A percentile compares a stretch with the other conserved stretches of the same genome.
Evolutionary conservation across 2,888 invertebrate genomes (phyloP).

Genomic region (Ectropis crepuscularia): DNA sequence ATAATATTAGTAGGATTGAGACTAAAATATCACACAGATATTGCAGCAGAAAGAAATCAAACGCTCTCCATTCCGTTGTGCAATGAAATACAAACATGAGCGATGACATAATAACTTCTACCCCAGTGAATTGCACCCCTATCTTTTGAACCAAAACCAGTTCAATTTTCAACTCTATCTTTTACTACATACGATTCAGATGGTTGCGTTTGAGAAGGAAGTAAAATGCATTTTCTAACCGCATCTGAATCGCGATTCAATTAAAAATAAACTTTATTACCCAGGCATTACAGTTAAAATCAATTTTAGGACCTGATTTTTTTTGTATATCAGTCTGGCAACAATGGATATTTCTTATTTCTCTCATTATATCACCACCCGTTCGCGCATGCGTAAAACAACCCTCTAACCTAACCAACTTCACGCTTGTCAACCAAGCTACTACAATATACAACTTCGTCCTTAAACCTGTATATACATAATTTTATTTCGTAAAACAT

Average conservation of each 20-base stretch:
- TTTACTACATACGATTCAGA: neutral
- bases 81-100: conserved; percentile 46
- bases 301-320: conserved; percentile 47
- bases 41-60: conserved; percentile 11
- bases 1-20: neutral
- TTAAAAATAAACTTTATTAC: conserved; percentile 59
- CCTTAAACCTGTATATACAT: conserved; percentile 78
- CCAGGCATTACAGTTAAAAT: conserved; percentile 51
- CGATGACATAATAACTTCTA: conserved; percentile 68
- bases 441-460: conserved; percentile 75
- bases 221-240: conserved; percentile 1
- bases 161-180: conserved; percentile 16
- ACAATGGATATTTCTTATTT: conserved; percentile 65
- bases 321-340: conserved; percentile 68
- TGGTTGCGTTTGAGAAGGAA: neutral
- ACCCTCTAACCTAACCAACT: conserved; percentile 54
- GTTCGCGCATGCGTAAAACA: conserved; percentile 70
- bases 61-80: conserved; percentile 38
- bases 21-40: neutral
- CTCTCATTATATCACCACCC: conserved; percentile 62
- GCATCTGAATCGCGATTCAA: conserved; percentile 34
- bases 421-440: conserved; percentile 73
- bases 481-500: conserved; percentile 71
- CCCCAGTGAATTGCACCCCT: conserved; percentile 52
- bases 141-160: conserved; percentile 15